Conservation (phyloP, 2,888 invertebrate genomes). For the Helicoverpa assulta region DNA sequence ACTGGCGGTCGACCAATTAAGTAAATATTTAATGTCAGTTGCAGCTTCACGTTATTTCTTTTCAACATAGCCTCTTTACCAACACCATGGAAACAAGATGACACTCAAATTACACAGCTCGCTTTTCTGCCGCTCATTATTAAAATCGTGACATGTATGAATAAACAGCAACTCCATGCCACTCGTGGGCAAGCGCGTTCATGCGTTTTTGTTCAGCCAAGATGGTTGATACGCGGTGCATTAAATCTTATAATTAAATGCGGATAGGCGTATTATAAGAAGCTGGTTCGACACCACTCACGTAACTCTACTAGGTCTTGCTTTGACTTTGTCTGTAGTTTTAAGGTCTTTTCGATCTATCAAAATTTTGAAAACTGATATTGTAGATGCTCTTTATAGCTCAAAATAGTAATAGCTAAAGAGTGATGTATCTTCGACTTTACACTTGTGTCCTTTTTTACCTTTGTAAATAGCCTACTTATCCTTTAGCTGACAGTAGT, state of each 20-base stretch:
- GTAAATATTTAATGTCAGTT: too few species aligned
- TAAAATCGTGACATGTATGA: constrained; percentile 14
- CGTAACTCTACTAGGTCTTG: constrained; percentile 32
- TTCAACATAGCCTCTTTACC: too few species aligned
- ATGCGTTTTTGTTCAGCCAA: constrained; percentile 71
- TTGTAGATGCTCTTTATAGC: too few species aligned
- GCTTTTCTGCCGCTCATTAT: constrained; percentile 8
- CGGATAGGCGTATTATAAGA: constrained; percentile 69
- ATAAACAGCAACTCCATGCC: constrained; percentile 55
- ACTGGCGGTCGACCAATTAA: too few species aligned
- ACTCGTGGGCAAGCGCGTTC: constrained; percentile 57
- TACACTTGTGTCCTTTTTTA: too few species aligned
- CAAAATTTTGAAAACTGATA: too few species aligned
- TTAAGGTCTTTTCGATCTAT: background rate
- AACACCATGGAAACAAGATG: too few species aligned
- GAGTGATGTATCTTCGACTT: too few species aligned
- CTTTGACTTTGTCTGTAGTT: constrained; percentile 6
- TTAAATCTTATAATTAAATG: constrained; percentile 80
- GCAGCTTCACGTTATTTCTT: too few species aligned
- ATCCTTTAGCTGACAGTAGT: too few species aligned
- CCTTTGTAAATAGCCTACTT: too few species aligned
- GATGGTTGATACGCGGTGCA: constrained; percentile 74
- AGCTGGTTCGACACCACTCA: constrained; percentile 53
- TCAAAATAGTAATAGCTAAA: too few species aligned
- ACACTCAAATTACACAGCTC: constrained; percentile 11